Conservation (phyloP, 2,888 invertebrate genomes). For the Brenthis ino region DNA sequence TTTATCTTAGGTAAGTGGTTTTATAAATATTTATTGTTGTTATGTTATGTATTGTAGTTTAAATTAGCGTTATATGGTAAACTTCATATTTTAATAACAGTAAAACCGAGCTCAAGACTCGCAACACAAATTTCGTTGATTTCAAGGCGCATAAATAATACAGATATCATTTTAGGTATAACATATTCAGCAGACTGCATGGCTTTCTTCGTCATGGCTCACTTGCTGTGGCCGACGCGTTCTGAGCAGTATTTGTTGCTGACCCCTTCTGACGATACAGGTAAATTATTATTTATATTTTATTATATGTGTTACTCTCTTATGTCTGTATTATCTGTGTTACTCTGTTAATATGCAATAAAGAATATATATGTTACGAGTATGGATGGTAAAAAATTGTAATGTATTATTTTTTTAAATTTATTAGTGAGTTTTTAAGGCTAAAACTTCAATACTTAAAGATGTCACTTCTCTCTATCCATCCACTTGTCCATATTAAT, state of each 20-base stretch:
- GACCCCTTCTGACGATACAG: constrained; percentile 86
- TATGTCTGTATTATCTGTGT: too few relatives aligned
- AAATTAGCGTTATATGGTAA: constrained; percentile 14
- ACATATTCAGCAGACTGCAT: constrained; percentile 97
- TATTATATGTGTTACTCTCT: too few relatives aligned
- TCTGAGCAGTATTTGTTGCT: constrained; percentile 95
- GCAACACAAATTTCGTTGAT: background rate
- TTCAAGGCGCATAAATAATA: background rate
- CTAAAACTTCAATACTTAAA: too few relatives aligned
- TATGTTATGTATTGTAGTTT: too few relatives aligned
- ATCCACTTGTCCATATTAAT: too few relatives aligned
- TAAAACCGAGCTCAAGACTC: too few relatives aligned
- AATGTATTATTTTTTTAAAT: too few relatives aligned
- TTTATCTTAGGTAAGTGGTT: constrained; percentile 89
- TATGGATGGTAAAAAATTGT: too few relatives aligned
- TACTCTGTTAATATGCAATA: too few relatives aligned
- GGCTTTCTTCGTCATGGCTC: constrained; percentile 97
- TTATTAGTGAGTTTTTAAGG: too few relatives aligned
- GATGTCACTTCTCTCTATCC: too few relatives aligned
- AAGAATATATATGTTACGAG: too few relatives aligned
- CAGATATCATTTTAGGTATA: constrained; percentile 86
- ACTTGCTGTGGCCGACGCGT: constrained; percentile 96
- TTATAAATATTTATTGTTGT: constrained; percentile 7
- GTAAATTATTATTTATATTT: constrained; percentile 50
- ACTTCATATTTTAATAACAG: background rate